A percentile compares a stretch with the other conserved stretches of the same genome.
Conservation (phyloP, 2,113 vertebrate genomes). For the Spilogale gracilis region DNA sequence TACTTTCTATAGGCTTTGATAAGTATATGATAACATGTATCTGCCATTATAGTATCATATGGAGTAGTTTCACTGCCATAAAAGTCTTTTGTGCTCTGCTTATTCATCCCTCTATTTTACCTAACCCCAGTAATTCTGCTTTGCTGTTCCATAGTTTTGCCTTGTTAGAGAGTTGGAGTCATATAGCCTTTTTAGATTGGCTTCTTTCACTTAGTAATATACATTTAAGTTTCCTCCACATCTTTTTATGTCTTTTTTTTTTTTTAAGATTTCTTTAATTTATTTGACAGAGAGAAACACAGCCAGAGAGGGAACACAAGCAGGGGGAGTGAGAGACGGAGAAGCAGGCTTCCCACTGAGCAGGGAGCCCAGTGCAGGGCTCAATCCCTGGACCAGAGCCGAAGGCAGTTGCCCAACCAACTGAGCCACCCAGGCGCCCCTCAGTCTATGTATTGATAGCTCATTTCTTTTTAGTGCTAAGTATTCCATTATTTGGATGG, state of each 20-base stretch:
- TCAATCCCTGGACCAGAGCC: too few relatives aligned
- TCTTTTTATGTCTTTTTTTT: neutral
- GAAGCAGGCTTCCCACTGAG: too few relatives aligned
- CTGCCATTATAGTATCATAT: neutral
- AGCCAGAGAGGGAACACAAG: too few relatives aligned
- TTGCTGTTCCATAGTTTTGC: neutral
- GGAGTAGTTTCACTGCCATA: neutral
- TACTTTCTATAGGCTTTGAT: neutral
- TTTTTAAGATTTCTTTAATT: too few relatives aligned
- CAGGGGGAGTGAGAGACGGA: too few relatives aligned
- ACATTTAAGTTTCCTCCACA: neutral
- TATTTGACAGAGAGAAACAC: too few relatives aligned
- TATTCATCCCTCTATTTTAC: neutral
- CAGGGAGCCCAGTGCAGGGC: too few relatives aligned
- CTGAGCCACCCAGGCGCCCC: too few relatives aligned
- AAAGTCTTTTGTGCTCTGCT: neutral
- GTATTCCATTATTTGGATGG: neutral
- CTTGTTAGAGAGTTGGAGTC: too few relatives aligned
- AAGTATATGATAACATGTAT: neutral
- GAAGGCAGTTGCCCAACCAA: too few relatives aligned
- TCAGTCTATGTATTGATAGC: neutral
- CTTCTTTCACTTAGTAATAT: neutral
- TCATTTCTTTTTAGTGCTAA: neutral
- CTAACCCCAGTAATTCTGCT: neutral
- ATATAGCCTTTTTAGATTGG: too few relatives aligned